Evolutionary conservation across 2,113 vertebrate genomes (phyloP), one percentile per base, ranked within the genome.

Genomic region (Indri indri): DNA sequence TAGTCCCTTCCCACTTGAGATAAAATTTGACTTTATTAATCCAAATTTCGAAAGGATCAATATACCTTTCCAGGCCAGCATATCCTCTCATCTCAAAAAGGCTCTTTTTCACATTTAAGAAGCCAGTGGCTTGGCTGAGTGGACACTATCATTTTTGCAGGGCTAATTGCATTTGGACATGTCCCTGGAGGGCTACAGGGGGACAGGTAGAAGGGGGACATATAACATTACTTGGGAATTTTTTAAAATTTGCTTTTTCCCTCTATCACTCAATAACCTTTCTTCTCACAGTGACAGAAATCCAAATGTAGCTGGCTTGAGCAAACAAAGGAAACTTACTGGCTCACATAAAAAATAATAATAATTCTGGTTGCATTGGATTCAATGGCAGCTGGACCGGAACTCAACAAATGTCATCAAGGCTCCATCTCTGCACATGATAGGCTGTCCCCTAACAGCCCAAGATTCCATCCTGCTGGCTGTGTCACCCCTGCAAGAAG

Each of bases 1-100:
- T 79, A 61, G 52, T 47, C 37, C 12, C 42, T 97, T 85, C 50
- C 80, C 45, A 57, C 54, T 76, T 80, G 88, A 96, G 82, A 87
- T 74, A n/a, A 81, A 63, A 73, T 94, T 95, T 96, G 88, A 96
- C 68, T 63, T 66, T 52, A 37, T 94, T 70, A 77, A 65, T 8
- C 50, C 23, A 37, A 90, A 17, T 61, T 52, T 95, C 40, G 32
- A 70, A 90, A 63, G 27, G 10, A 77, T 77, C 74, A 68, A 85
- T 71, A 57, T 2, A 66, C 22, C 77, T 92, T 70, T 71, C 18
- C 12, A 52, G 2, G 0, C 68, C 68, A 84, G 50, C 20, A 66
- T 20, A 50, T 8, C 70, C 50, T 71, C 25, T 85, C 11, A 37
- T 7, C 40, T 92, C 16, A 63, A 57, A 94, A 84, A 65, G n/a